phyloP scores from a whole-genome alignment of 2,113 vertebrate genomes.

The Drymodes brunneopygia region DNA sequence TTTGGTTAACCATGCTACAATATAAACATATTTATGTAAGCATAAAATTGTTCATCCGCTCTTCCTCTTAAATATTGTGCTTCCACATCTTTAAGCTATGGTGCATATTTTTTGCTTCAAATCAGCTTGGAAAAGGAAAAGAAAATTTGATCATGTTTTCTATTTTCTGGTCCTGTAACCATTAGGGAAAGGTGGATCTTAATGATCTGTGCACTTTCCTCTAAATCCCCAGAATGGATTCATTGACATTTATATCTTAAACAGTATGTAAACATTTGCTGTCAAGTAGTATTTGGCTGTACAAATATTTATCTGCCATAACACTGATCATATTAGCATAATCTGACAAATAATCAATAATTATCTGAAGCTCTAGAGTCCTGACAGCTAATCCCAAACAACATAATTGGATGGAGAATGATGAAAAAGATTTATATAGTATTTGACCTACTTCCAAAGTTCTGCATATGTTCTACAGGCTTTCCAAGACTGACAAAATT shows the following conservation, averaged over 20 bases:
- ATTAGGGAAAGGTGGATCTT: neutral
- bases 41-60: neutral
- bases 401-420: neutral
- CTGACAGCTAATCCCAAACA: neutral
- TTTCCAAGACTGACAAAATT: neutral
- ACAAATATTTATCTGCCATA: constrained; percentile 8
- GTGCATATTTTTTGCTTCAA: neutral
- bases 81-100: neutral
- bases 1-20: neutral
- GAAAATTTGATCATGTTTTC: neutral
- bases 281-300: neutral
- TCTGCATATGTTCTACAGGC: neutral
- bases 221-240: neutral
- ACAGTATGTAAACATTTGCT: neutral
- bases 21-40: neutral
- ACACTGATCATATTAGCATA: neutral
- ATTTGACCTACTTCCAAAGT: neutral
- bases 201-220: neutral
- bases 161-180: neutral
- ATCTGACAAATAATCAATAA: constrained; percentile 49
- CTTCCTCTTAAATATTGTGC: neutral
- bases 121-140: neutral
- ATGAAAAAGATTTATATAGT: neutral
- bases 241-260: neutral
- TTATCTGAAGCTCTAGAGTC: neutral